These are phyloP conservation scores for Pogonus chalceus DNA, from an alignment of 1,140 invertebrate genomes.

Conservation along the genomic window DNA sequence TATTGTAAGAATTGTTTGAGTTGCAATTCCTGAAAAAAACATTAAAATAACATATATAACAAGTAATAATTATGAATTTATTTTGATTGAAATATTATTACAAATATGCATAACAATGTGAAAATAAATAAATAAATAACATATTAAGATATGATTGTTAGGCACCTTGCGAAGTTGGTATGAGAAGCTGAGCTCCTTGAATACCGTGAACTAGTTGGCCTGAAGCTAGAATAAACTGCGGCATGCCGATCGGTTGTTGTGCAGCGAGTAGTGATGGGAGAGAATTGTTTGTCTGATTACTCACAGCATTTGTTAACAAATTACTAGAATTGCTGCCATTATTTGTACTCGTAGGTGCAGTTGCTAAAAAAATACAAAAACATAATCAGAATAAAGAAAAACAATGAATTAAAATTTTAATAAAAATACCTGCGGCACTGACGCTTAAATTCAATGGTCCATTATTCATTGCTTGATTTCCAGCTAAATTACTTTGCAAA, in stretches of 20 bases:
- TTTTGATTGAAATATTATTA: neutral
- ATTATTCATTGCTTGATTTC: constrained; percentile 59
- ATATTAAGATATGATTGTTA: too few species aligned
- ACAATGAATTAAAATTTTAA: constrained; percentile 13
- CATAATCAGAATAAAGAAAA: too few species aligned
- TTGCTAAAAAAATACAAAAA: neutral
- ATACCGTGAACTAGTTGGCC: constrained; percentile 85
- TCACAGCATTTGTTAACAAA: neutral
- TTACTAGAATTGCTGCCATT: neutral
- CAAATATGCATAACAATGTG: neutral
- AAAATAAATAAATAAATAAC: too few species aligned
- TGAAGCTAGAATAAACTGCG: constrained; percentile 81
- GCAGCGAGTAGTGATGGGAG: constrained; percentile 26
- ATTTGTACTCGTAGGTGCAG: constrained; percentile 4
- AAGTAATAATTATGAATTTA: neutral
- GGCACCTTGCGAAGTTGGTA: constrained; percentile 87
- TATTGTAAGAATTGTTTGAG: constrained; percentile 88
- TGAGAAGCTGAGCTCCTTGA: constrained; percentile 84
- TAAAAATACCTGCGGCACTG: constrained; percentile 48
- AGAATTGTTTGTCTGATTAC: constrained; percentile 8
- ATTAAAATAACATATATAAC: neutral
- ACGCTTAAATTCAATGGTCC: constrained; percentile 71
- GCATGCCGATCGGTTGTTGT: constrained; percentile 64
- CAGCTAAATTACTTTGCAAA: constrained; percentile 50
- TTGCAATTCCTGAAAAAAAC: constrained; percentile 65